Conservation (phyloP, 2,113 vertebrate species). For the Ginglymostoma cirratum region DNA sequence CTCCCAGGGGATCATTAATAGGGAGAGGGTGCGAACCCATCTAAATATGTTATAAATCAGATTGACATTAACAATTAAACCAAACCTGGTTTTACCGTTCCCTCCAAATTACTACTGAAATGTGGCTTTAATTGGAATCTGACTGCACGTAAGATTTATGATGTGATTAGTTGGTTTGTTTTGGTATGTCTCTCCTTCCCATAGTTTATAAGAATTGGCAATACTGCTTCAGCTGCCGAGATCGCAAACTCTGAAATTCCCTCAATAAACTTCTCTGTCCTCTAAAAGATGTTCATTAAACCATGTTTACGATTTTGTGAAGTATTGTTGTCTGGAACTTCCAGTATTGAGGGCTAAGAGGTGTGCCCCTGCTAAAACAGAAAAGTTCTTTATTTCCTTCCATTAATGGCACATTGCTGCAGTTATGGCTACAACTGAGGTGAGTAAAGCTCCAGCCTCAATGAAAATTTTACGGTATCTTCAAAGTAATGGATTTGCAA, state of each 20-base stretch:
- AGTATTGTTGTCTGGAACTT: neutral
- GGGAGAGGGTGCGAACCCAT: neutral
- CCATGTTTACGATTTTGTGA: neutral
- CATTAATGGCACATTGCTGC: neutral
- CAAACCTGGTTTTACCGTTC: neutral
- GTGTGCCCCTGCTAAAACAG: neutral
- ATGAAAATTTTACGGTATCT: neutral
- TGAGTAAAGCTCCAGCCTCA: neutral
- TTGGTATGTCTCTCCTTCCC: neutral
- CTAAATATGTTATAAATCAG: neutral
- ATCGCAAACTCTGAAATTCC: too few relatives aligned
- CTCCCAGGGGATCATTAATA: neutral
- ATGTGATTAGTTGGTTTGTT: neutral
- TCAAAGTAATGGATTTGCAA: slow-evolving; percentile 14
- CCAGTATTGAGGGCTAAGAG: neutral
- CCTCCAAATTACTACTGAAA: neutral
- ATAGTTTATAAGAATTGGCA: neutral
- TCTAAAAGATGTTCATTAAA: neutral
- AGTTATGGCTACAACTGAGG: neutral
- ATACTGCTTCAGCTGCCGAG: neutral
- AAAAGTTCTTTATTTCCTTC: neutral
- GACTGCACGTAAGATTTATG: neutral
- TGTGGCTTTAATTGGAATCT: slow-evolving; percentile 22
- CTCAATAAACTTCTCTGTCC: neutral
- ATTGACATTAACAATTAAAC: slow-evolving; percentile 11